Evolutionary conservation across 2,797 vertebrate genomes (phyloP).

Genomic region (Cryptoprocta ferox): DNA sequence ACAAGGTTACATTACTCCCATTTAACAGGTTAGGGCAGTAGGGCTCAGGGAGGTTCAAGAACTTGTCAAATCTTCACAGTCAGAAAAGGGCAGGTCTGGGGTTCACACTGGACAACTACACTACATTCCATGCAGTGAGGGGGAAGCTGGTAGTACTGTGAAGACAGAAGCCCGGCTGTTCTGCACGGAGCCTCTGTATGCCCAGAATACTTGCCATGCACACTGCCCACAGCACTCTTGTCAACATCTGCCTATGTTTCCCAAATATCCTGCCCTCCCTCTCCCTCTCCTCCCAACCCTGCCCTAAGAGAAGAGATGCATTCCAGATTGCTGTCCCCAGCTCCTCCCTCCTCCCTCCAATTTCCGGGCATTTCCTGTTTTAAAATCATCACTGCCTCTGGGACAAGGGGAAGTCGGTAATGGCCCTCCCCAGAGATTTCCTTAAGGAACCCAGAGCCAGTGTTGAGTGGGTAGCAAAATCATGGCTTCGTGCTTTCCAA

Average conservation of each 20-base stretch:
- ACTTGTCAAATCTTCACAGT: not conserved
- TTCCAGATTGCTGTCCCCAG: not conserved
- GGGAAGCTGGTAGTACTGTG: not conserved
- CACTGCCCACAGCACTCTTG: not conserved
- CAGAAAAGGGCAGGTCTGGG: not conserved
- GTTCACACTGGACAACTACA: not conserved
- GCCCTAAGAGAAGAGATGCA: not conserved
- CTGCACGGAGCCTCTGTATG: not conserved
- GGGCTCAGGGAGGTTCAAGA: not conserved
- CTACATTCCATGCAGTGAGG: not conserved
- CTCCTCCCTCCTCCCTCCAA: not conserved
- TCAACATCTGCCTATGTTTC: not conserved
- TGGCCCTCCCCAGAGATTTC: constrained; percentile 9
- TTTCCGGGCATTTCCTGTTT: constrained; percentile 67
- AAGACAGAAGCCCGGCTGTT: not conserved
- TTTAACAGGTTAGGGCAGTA: not conserved
- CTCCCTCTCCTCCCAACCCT: not conserved
- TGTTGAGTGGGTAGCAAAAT: constrained; percentile 64
- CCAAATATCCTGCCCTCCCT: not conserved
- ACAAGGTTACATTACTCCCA: not conserved
- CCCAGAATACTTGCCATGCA: not conserved
- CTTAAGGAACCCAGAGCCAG: not conserved
- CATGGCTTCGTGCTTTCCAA: not conserved
- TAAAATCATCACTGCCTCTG: constrained; percentile 48
- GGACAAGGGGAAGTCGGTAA: not conserved